phyloP scores from a whole-genome alignment of 1,140 invertebrate species.

The Solenopsis invicta region DNA sequence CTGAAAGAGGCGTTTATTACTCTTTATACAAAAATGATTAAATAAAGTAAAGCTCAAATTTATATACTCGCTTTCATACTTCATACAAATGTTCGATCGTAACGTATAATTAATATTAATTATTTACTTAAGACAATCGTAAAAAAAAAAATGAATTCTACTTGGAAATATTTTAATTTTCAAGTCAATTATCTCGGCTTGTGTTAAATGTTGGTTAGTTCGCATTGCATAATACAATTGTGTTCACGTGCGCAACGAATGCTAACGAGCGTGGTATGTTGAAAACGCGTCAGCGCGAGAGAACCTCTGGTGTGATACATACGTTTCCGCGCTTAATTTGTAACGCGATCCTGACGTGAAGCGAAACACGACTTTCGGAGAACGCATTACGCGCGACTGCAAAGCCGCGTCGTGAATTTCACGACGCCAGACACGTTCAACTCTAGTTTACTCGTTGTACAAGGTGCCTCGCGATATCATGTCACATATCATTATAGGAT shows the following conservation, averaged over 20 bases:
- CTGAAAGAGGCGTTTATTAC: background rate
- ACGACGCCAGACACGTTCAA: conserved; percentile 32
- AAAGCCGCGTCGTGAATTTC: conserved; percentile 48
- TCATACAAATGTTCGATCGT: background rate
- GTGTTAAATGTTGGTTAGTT: conserved; percentile 33
- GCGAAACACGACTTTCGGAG: conserved; percentile 57
- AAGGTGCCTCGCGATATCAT: conserved; percentile 19
- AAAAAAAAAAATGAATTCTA: background rate
- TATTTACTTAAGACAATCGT: background rate
- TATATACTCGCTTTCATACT: background rate
- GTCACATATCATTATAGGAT: conserved; percentile 8
- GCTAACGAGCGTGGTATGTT: conserved; percentile 38
- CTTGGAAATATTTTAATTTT: conserved; percentile 17
- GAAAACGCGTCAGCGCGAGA: conserved; percentile 51
- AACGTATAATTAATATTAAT: background rate
- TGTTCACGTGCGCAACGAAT: background rate
- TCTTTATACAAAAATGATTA: background rate
- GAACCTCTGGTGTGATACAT: conserved; percentile 48
- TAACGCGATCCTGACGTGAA: conserved; percentile 60
- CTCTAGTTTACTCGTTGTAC: conserved; percentile 31
- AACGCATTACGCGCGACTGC: conserved; percentile 52
- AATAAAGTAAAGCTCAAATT: background rate
- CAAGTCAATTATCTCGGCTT: conserved; percentile 42
- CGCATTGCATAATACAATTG: conserved; percentile 45
- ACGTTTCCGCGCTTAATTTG: conserved; percentile 57